A percentile compares a stretch with the other conserved stretches of the same genome.
phyloP scores from a whole-genome alignment of 2,797 vertebrate genomes.

The Trachurus trachurus region DNA sequence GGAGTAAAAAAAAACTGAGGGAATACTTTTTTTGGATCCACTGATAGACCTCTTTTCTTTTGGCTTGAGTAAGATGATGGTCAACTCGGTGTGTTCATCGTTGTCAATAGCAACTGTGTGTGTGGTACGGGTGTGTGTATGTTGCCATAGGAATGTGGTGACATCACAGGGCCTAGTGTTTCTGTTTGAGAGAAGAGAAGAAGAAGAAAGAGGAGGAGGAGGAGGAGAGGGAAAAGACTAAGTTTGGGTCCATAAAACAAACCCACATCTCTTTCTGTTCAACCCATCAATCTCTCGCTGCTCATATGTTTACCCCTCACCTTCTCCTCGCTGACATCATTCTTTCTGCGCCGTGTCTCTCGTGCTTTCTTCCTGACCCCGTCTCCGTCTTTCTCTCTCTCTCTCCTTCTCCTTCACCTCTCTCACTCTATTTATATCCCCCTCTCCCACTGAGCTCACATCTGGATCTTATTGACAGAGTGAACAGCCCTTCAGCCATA shows the following conservation, averaged over 20 bases:
- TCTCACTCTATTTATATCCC: slow-evolving; percentile 78
- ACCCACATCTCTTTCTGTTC: slow-evolving; percentile 22
- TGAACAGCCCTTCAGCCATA: slow-evolving; percentile 82
- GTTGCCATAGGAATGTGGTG: slow-evolving; percentile 73
- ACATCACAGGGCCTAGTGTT: slow-evolving; percentile 71
- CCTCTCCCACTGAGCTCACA: slow-evolving; percentile 82
- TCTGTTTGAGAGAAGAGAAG: slow-evolving; percentile 41
- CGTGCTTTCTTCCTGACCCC: slow-evolving; percentile 46
- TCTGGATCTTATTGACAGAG: slow-evolving; percentile 87
- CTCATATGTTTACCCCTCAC: not conserved
- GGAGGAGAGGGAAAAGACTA: slow-evolving; percentile 17
- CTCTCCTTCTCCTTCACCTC: slow-evolving; percentile 68
- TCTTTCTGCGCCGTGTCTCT: slow-evolving; percentile 29
- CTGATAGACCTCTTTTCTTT: slow-evolving; percentile 35
- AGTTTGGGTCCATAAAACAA: slow-evolving; percentile 33
- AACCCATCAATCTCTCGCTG: slow-evolving; percentile 5
- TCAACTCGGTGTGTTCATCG: slow-evolving; percentile 47
- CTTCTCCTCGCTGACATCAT: slow-evolving; percentile 33
- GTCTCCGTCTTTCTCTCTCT: slow-evolving; percentile 45
- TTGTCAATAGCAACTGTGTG: slow-evolving; percentile 55
- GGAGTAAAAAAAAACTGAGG: slow-evolving; percentile 37
- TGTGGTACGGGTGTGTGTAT: slow-evolving; percentile 24
- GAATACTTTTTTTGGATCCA: slow-evolving; percentile 8
- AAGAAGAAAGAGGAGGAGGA: slow-evolving; percentile 16
- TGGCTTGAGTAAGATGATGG: slow-evolving; percentile 29